These are phyloP conservation scores for Meiosimyza decipiens DNA, from an alignment of 2,888 invertebrate species.

Conservation along the genomic window DNA sequence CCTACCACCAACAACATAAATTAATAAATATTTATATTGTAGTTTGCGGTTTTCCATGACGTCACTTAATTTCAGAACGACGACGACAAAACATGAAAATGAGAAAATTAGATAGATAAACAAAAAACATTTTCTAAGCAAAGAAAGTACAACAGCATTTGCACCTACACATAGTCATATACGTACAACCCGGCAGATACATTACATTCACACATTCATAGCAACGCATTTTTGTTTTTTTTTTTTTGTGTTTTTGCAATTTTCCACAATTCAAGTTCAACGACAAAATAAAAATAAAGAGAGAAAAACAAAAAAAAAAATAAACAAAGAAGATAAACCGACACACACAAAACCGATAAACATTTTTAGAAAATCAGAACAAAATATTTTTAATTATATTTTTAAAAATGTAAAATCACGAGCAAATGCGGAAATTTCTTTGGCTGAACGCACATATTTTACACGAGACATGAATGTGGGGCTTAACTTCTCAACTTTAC, in stretches of 20 bases:
- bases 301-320: constrained; percentile 7
- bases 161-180: not conserved
- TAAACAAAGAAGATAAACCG: constrained; percentile 1
- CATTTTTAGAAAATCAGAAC: constrained; percentile 18
- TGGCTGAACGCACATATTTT: constrained; percentile 11
- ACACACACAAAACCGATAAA: not conserved
- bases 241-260: constrained; percentile 17
- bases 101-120: not conserved
- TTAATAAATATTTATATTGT: too few relatives aligned
- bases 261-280: constrained; percentile 37
- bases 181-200: not conserved
- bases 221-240: not conserved
- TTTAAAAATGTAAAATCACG: constrained; percentile 27
- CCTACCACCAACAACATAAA: too few relatives aligned
- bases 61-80: too few relatives aligned
- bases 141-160: not conserved
- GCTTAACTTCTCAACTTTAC: constrained; percentile 19
- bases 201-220: too few relatives aligned
- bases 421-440: constrained; percentile 28
- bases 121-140: not conserved
- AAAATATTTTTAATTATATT: not conserved
- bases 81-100: too few relatives aligned
- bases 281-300: constrained; percentile 6
- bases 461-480: constrained; percentile 27
- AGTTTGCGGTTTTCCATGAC: too few relatives aligned